These are phyloP conservation scores for Chrysomela aeneicollis DNA, from an alignment of 2,888 invertebrate species.

Conservation along the genomic window DNA sequence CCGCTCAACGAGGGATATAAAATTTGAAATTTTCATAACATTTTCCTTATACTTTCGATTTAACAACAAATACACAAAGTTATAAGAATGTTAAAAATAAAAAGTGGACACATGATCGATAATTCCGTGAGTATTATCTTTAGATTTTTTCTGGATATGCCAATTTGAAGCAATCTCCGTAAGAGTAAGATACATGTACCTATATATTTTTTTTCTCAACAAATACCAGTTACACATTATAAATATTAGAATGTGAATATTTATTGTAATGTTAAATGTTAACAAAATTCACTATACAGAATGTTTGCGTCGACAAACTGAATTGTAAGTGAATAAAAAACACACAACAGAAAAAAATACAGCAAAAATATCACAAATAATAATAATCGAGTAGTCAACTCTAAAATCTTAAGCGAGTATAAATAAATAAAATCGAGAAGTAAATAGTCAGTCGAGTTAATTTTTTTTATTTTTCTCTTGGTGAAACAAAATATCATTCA, in stretches of 20 bases:
- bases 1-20: too few species aligned
- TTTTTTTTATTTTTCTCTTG: not conserved
- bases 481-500: too few species aligned
- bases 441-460: not conserved
- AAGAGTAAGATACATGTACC: too few species aligned
- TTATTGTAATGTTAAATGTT: not conserved
- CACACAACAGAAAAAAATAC: not conserved
- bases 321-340: constrained; percentile 2
- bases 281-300: not conserved
- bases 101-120: too few species aligned
- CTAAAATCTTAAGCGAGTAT: not conserved
- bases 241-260: not conserved
- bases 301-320: not conserved
- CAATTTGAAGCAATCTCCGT: too few species aligned
- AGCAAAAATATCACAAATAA: constrained; percentile 5
- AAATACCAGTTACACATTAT: not conserved
- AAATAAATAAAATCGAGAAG: not conserved
- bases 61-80: too few species aligned
- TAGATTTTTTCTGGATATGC: too few species aligned
- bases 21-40: too few species aligned
- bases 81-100: too few species aligned
- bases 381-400: not conserved
- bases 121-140: too few species aligned
- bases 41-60: too few species aligned
- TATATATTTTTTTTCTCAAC: not conserved